These are phyloP conservation scores for Pseudococcus longispinus DNA, from an alignment of 2,888 invertebrate species.

Conservation along the genomic window DNA sequence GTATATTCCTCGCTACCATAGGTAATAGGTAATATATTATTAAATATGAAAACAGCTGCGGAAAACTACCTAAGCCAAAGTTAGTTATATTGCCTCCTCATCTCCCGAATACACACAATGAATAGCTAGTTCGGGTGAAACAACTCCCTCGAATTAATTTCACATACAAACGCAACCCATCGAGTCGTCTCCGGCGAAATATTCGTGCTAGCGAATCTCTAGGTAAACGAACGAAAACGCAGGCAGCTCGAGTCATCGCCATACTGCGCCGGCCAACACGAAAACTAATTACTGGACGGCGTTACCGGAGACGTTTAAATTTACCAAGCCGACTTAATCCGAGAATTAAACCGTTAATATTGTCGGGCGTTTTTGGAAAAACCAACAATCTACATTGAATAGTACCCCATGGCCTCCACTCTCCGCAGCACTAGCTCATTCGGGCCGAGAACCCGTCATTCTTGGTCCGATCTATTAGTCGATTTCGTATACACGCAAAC, in stretches of 20 bases:
- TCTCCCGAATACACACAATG: background rate
- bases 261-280: background rate
- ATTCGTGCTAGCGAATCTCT: background rate
- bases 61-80: background rate
- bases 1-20: too few species aligned
- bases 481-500: background rate
- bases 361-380: background rate
- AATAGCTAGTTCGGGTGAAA: background rate
- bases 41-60: background rate
- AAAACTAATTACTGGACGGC: conserved; percentile 3
- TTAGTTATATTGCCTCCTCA: background rate
- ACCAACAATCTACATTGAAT: too few species aligned
- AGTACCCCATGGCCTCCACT: background rate
- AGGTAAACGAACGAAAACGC: background rate
- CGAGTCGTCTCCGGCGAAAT: background rate
- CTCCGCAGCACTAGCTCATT: background rate
- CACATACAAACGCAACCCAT: background rate
- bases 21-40: background rate
- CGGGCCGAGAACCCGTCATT: background rate
- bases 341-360: conserved; percentile 31
- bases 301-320: conserved; percentile 17
- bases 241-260: background rate
- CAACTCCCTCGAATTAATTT: background rate
- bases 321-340: conserved; percentile 22
- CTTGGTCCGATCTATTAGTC: background rate